Conservation (phyloP, 2,888 invertebrate species). For the Slavum lentiscoides region DNA sequence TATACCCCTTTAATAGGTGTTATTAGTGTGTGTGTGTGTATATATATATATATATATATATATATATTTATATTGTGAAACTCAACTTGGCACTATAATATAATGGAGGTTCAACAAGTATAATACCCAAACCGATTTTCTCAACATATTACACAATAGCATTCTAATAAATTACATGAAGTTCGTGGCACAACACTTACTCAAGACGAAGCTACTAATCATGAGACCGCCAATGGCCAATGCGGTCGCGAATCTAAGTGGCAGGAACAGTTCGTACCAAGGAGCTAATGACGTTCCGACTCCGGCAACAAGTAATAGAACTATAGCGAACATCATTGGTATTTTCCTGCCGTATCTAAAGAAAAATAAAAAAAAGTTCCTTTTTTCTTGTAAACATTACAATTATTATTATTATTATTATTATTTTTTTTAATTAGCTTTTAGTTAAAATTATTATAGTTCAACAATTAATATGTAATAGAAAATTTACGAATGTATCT, state of each 20-base stretch:
- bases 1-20: not conserved
- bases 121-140: not conserved
- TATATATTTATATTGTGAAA: not conserved
- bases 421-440: too few species aligned
- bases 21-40: not conserved
- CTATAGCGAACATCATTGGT: conserved; percentile 73
- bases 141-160: not conserved
- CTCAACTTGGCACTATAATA: not conserved
- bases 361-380: not conserved
- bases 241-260: conserved; percentile 73
- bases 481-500: too few species aligned
- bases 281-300: conserved; percentile 72
- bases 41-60: too few species aligned
- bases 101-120: not conserved
- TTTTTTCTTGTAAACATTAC: too few species aligned
- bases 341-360: conserved; percentile 74
- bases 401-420: too few species aligned
- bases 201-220: conserved; percentile 73
- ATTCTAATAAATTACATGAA: too few species aligned
- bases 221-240: conserved; percentile 82
- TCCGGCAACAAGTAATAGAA: conserved; percentile 74
- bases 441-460: too few species aligned
- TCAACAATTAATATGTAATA: too few species aligned
- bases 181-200: conserved; percentile 58
- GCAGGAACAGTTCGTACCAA: conserved; percentile 70